These are phyloP conservation scores for Cartodere bifasciata DNA, from an alignment of 2,888 invertebrate species.

Conservation along the genomic window DNA sequence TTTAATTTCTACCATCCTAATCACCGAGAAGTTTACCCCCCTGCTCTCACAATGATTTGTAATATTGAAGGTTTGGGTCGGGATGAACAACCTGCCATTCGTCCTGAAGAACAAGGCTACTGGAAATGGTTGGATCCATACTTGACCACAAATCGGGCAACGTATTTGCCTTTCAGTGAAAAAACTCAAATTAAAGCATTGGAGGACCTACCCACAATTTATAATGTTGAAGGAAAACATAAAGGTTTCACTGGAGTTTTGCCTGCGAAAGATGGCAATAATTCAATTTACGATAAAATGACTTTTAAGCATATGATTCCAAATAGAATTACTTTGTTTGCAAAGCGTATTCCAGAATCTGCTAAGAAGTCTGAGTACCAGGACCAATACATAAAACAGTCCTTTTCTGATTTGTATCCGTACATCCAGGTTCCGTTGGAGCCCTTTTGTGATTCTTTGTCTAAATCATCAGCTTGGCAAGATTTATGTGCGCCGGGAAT, in stretches of 20 bases:
- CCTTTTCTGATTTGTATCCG: constrained; percentile 26
- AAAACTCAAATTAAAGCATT: constrained; percentile 26
- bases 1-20: constrained; percentile 12
- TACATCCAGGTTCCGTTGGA: constrained; percentile 23
- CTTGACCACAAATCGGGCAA: constrained; percentile 28
- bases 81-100: constrained; percentile 31
- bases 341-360: too few species aligned
- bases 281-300: constrained; percentile 19
- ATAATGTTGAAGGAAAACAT: constrained; percentile 27
- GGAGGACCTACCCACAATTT: constrained; percentile 32
- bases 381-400: constrained; percentile 25
- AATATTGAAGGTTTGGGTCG: constrained; percentile 27
- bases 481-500: constrained; percentile 31
- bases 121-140: constrained; percentile 34
- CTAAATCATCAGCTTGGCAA: constrained; percentile 28
- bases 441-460: constrained; percentile 22
- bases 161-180: constrained; percentile 26
- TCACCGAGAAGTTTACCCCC: constrained; percentile 19
- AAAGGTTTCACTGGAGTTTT: constrained; percentile 19
- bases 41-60: constrained; percentile 22
- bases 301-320: constrained; percentile 20
- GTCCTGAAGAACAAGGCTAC: constrained; percentile 28
- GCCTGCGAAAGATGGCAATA: constrained; percentile 20
- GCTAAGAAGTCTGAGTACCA: constrained; percentile 29
- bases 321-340: too few species aligned